These are phyloP conservation scores for Calliphora vomitoria DNA, from an alignment of 2,888 invertebrate species.

Conservation along the genomic window DNA sequence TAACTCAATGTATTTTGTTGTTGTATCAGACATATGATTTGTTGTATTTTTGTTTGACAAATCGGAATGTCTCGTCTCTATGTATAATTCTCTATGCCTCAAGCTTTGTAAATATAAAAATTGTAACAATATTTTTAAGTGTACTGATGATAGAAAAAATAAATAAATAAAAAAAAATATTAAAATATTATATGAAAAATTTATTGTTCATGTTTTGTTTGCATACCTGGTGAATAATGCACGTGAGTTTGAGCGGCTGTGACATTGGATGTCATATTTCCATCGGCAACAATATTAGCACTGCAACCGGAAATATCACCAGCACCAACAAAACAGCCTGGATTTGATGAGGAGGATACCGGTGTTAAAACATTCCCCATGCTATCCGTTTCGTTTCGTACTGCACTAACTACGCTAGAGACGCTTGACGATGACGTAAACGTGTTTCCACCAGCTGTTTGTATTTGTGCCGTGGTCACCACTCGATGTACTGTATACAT, in stretches of 20 bases:
- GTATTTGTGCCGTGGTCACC: conserved; percentile 84
- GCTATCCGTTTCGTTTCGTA: conserved; percentile 80
- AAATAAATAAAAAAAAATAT: too few relatives aligned
- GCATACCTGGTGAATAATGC: conserved; percentile 81
- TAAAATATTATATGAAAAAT: too few relatives aligned
- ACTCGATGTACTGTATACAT: conserved; percentile 84
- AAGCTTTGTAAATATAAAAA: too few relatives aligned
- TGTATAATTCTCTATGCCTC: too few relatives aligned
- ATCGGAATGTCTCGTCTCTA: too few relatives aligned
- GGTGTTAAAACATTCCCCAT: conserved; percentile 77
- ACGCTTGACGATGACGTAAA: conserved; percentile 84
- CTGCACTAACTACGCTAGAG: conserved; percentile 83
- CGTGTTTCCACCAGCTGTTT: conserved; percentile 82
- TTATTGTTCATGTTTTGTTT: neutral
- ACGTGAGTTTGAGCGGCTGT: conserved; percentile 74
- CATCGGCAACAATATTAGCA: conserved; percentile 48
- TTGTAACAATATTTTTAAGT: too few relatives aligned
- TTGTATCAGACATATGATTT: too few relatives aligned
- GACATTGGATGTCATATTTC: conserved; percentile 70
- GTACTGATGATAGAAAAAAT: too few relatives aligned
- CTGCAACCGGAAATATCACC: conserved; percentile 71
- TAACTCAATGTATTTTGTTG: too few relatives aligned
- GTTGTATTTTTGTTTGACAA: too few relatives aligned
- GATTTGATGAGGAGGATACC: conserved; percentile 77
- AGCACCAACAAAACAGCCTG: conserved; percentile 71